Evolutionary conservation across 2,797 vertebrate species (phyloP).

Genomic region (Coluber constrictor): DNA sequence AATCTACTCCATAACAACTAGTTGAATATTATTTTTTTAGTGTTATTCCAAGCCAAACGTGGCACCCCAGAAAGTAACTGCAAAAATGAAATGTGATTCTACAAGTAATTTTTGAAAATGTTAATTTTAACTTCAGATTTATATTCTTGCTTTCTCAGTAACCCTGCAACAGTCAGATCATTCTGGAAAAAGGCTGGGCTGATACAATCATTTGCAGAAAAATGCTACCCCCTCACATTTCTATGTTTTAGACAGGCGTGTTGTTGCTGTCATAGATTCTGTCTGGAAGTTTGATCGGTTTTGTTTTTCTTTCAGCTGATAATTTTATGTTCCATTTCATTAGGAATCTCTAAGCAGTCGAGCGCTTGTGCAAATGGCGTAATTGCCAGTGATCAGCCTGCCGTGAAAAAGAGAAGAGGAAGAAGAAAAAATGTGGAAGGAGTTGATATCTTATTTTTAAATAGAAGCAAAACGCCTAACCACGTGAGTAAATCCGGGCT

Average conservation of each 20-base stretch:
- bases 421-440: slow-evolving; percentile 97
- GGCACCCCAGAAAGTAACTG: not conserved
- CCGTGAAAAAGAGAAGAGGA: slow-evolving; percentile 89
- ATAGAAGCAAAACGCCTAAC: slow-evolving; percentile 80
- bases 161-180: not conserved
- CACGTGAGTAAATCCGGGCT: slow-evolving; percentile 75
- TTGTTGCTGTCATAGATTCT: not conserved
- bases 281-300: not conserved
- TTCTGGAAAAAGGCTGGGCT: not conserved
- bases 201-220: not conserved
- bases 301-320: not conserved
- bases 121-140: not conserved
- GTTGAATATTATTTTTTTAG: not conserved
- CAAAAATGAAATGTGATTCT: not conserved
- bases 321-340: slow-evolving; percentile 43
- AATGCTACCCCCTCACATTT: not conserved
- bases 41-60: not conserved
- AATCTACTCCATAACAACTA: not conserved
- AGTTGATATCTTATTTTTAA: slow-evolving; percentile 90
- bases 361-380: slow-evolving; percentile 82
- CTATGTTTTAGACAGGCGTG: not conserved
- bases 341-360: slow-evolving; percentile 79
- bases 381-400: slow-evolving; percentile 81
- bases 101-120: not conserved
- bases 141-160: not conserved